Conservation (phyloP, 2,888 invertebrate species). For the Ormyrus labotus region DNA sequence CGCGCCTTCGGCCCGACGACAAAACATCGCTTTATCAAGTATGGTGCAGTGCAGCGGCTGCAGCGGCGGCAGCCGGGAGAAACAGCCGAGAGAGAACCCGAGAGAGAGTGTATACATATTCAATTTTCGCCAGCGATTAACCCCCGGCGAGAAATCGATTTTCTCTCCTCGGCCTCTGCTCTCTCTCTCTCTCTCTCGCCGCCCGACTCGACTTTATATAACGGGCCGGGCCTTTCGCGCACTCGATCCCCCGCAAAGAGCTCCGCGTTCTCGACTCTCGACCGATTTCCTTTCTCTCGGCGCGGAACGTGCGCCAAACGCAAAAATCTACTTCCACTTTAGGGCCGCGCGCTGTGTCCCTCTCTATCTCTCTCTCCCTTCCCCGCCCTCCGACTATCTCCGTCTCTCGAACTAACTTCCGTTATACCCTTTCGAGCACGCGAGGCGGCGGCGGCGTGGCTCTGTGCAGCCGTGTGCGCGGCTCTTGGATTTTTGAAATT, state of each 20-base stretch:
- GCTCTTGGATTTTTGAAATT: slow-evolving; percentile 38
- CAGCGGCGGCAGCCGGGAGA: neutral
- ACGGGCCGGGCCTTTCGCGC: slow-evolving; percentile 1
- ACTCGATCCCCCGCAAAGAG: neutral
- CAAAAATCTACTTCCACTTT: slow-evolving; percentile 15
- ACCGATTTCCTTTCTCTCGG: slow-evolving; percentile 27
- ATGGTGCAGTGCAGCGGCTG: neutral
- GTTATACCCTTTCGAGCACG: too few relatives aligned
- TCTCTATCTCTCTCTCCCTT: slow-evolving; percentile 20
- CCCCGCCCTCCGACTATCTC: too few relatives aligned
- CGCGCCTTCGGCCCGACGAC: slow-evolving; percentile 15
- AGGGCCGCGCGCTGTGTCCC: neutral
- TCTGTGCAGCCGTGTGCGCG: neutral
- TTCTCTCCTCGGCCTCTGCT: neutral
- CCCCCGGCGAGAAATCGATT: slow-evolving; percentile 35
- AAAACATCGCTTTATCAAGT: slow-evolving; percentile 48
- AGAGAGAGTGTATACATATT: slow-evolving; percentile 42
- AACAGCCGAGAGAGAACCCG: too few relatives aligned
- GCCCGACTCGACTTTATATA: slow-evolving; percentile 22
- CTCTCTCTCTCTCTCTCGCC: neutral
- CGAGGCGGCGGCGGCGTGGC: too few relatives aligned
- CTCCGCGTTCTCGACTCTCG: neutral
- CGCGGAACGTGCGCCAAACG: slow-evolving; percentile 3
- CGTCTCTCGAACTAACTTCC: too few relatives aligned
- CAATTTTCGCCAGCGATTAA: slow-evolving; percentile 52